These are phyloP conservation scores for Diplolepis rosae DNA, from an alignment of 2,888 invertebrate species.

Conservation along the genomic window DNA sequence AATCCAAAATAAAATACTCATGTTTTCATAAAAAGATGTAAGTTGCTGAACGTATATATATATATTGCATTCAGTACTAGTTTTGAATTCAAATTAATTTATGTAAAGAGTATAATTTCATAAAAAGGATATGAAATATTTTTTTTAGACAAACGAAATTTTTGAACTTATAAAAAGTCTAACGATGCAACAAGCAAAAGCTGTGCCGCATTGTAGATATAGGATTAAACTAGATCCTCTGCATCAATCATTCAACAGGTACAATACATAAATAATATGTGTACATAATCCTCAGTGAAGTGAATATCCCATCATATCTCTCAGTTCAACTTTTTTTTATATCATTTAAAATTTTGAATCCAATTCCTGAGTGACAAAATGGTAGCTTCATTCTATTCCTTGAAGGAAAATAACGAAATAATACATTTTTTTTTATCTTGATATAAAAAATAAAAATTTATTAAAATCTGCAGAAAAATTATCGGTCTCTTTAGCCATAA, in stretches of 20 bases:
- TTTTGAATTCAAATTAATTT: no score
- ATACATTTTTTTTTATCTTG: background rate
- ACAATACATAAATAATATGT: background rate
- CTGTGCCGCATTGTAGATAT: background rate
- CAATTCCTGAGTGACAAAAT: background rate
- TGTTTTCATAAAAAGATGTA: no score
- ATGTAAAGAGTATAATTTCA: no score
- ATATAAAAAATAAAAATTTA: slow-evolving; percentile 2
- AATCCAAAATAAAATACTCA: no score
- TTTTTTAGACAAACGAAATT: no score
- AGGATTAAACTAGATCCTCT: slow-evolving; percentile 6
- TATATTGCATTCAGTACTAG: no score
- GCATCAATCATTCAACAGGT: slow-evolving; percentile 19
- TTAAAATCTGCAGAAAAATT: slow-evolving; percentile 41
- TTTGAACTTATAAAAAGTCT: no score
- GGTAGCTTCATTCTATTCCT: background rate
- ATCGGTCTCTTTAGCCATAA: slow-evolving; percentile 45
- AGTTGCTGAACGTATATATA: no score
- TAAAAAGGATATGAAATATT: no score
- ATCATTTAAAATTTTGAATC: background rate
- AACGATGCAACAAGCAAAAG: no score
- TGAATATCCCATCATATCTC: background rate
- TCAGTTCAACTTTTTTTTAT: background rate
- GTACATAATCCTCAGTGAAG: background rate
- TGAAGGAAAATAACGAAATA: background rate